Percentiles rank a stretch among this genome's conserved stretches.
These are phyloP conservation scores for Diadumene lineata DNA, from an alignment of 92 coral and sea anemone species.

Conservation along the genomic window DNA sequence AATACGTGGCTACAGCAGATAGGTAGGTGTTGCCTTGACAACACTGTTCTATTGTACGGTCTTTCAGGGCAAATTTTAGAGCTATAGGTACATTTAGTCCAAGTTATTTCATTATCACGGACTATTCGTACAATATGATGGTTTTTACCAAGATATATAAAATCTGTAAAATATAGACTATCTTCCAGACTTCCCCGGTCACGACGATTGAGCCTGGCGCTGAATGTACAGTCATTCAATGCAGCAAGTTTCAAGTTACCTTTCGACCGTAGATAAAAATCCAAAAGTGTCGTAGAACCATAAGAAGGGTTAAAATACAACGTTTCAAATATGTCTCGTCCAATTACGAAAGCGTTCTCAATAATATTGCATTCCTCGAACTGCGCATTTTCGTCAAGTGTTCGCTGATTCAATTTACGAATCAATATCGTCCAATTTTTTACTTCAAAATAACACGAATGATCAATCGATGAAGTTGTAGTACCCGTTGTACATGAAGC, in stretches of 20 bases:
- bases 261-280: slow-evolving; percentile 36
- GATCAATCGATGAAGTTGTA: not conserved
- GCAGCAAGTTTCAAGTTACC: slow-evolving; percentile 34
- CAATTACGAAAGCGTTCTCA: slow-evolving; percentile 46
- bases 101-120: slow-evolving; percentile 29
- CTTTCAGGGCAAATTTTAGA: slow-evolving; percentile 45
- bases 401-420: not conserved
- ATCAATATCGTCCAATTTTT: slow-evolving; percentile 54
- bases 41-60: slow-evolving; percentile 13
- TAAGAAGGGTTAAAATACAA: slow-evolving; percentile 23
- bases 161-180: slow-evolving; percentile 32
- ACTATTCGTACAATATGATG: slow-evolving; percentile 49
- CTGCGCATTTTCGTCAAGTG: not conserved
- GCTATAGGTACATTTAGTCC: slow-evolving; percentile 49
- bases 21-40: slow-evolving; percentile 29
- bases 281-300: slow-evolving; percentile 43
- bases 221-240: slow-evolving; percentile 19
- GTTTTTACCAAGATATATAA: slow-evolving; percentile 25
- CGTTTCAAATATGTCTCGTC: slow-evolving; percentile 30
- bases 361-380: slow-evolving; percentile 40
- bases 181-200: slow-evolving; percentile 34
- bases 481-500: not conserved
- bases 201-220: slow-evolving; percentile 20
- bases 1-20: slow-evolving; percentile 41
- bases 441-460: slow-evolving; percentile 27